phyloP scores from a whole-genome alignment of 2,888 invertebrate genomes.

The Chrysolina oricalcia region DNA sequence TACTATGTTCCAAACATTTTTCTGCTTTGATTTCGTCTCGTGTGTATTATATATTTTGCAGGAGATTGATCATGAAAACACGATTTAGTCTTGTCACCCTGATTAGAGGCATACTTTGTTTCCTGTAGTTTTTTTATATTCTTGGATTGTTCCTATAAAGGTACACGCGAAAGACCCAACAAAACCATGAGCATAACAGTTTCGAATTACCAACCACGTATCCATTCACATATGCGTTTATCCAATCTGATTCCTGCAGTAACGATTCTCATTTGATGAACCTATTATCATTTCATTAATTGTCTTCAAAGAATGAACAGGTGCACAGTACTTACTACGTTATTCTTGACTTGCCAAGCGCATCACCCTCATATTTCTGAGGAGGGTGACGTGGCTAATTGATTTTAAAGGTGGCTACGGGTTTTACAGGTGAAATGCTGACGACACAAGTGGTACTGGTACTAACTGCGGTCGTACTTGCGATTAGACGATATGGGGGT shows the following conservation, averaged over 20 bases:
- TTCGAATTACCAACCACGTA: neutral
- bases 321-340: conserved; percentile 52
- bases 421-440: conserved; percentile 29
- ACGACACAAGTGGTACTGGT: neutral
- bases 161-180: no score
- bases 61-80: no score
- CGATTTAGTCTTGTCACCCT: no score
- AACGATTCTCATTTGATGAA: conserved; percentile 3
- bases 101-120: no score
- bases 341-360: conserved; percentile 58
- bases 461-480: neutral
- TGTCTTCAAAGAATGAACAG: conserved; percentile 56
- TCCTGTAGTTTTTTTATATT: no score
- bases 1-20: no score
- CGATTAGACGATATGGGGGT: conserved; percentile 20
- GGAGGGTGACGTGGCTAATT: conserved; percentile 49
- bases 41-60: no score
- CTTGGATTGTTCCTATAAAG: no score
- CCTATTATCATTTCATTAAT: conserved; percentile 41
- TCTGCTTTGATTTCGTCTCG: no score
- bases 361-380: conserved; percentile 53
- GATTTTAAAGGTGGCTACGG: conserved; percentile 41
- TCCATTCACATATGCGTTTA: neutral
- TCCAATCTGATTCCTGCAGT: conserved; percentile 1
- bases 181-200: no score